These are phyloP conservation scores for Epinephelus moara DNA, from an alignment of 2,113 vertebrate genomes.

Conservation along the genomic window DNA sequence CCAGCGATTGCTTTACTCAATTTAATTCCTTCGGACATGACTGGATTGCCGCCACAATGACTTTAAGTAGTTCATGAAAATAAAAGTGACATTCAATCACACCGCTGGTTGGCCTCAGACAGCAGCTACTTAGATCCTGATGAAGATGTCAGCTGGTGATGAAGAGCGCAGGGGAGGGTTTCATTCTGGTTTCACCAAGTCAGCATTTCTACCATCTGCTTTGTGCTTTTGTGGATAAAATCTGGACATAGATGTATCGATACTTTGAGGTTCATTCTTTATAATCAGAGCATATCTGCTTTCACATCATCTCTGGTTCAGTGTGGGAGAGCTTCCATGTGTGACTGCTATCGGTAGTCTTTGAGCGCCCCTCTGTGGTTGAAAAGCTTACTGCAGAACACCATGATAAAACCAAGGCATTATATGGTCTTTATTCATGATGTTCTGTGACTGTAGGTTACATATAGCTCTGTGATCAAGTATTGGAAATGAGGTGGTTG, in stretches of 20 bases:
- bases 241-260: constrained; percentile 26
- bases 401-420: neutral
- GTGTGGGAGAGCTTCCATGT: neutral
- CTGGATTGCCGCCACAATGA: constrained; percentile 42
- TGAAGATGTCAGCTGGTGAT: constrained; percentile 53
- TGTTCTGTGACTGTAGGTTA: neutral
- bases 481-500: neutral
- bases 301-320: neutral
- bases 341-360: constrained; percentile 31
- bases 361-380: constrained; percentile 69
- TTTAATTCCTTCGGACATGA: constrained; percentile 58
- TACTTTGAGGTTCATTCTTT: constrained; percentile 23
- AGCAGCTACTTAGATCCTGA: constrained; percentile 47
- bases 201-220: constrained; percentile 17
- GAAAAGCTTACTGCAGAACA: constrained; percentile 46
- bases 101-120: constrained; percentile 17
- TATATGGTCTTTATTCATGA: neutral
- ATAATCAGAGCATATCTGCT: constrained; percentile 22
- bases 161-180: constrained; percentile 18
- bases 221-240: constrained; percentile 23
- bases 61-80: constrained; percentile 54
- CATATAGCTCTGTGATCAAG: neutral
- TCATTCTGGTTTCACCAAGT: constrained; percentile 5
- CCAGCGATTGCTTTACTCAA: constrained; percentile 40
- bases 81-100: constrained; percentile 52